phyloP scores from a whole-genome alignment of 1,140 invertebrate species.

The Drosophila triauraria region DNA sequence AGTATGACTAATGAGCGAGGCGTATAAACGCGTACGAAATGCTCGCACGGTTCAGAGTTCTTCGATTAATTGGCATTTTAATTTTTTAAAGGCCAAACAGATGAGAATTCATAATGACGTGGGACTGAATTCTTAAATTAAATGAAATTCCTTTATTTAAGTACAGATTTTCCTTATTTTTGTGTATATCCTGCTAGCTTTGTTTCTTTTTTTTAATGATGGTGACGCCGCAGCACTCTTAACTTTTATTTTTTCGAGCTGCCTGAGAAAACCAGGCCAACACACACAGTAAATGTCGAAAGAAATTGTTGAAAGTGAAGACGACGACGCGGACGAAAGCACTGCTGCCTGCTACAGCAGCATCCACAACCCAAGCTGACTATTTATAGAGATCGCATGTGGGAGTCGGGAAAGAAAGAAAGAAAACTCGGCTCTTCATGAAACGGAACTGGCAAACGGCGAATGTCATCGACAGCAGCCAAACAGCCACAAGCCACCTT shows the following conservation, averaged over 20 bases:
- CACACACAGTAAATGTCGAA: slow-evolving; percentile 40
- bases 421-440: slow-evolving; percentile 47
- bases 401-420: slow-evolving; percentile 32
- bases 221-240: slow-evolving; percentile 11
- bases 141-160: neutral
- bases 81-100: too few species aligned
- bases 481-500: neutral
- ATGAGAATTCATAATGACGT: slow-evolving; percentile 4
- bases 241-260: slow-evolving; percentile 24
- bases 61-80: neutral
- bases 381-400: slow-evolving; percentile 53
- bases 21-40: slow-evolving; percentile 22
- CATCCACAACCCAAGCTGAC: slow-evolving; percentile 26
- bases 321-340: slow-evolving; percentile 32
- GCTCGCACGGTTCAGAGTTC: slow-evolving; percentile 36
- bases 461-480: slow-evolving; percentile 10
- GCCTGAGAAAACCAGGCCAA: slow-evolving; percentile 49
- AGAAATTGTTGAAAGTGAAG: slow-evolving; percentile 55
- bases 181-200: slow-evolving; percentile 2
- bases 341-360: slow-evolving; percentile 9
- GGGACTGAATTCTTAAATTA: neutral
- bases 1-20: slow-evolving; percentile 61
- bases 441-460: slow-evolving; percentile 49
- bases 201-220: slow-evolving; percentile 8
- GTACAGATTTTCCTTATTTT: neutral